phyloP scores from a whole-genome alignment of 2,797 vertebrate genomes.

The Crenichthys baileyi region DNA sequence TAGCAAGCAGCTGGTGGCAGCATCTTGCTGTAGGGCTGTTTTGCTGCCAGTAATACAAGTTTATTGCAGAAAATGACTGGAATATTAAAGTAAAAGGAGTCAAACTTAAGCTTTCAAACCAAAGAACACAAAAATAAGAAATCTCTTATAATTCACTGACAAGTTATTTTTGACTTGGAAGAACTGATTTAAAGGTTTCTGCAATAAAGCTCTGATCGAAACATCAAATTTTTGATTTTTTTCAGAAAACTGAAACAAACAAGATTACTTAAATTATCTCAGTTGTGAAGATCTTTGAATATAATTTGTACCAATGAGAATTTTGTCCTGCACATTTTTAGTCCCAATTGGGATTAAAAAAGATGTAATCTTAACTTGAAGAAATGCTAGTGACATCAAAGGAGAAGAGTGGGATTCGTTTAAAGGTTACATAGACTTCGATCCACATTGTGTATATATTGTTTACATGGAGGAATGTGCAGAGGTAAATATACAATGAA shows the following conservation, averaged over 20 bases:
- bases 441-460: constrained; percentile 8
- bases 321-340: neutral
- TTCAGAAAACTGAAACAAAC: too few relatives aligned
- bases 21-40: too few relatives aligned
- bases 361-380: neutral
- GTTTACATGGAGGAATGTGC: neutral
- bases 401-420: neutral
- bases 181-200: too few relatives aligned
- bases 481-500: constrained; percentile 10
- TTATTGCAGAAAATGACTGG: neutral
- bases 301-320: neutral
- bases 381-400: neutral
- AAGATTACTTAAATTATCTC: too few relatives aligned
- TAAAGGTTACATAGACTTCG: neutral
- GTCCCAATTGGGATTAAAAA: neutral
- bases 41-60: neutral
- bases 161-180: neutral
- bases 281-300: neutral
- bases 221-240: too few relatives aligned
- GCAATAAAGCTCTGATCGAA: too few relatives aligned
- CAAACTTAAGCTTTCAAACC: neutral
- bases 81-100: neutral
- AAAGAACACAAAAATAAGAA: neutral
- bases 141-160: too few relatives aligned
- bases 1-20: too few relatives aligned